Evolutionary conservation across 2,888 invertebrate species (phyloP), one percentile per base, ranked within the genome.

Genomic region (Phorcus lineatus): DNA sequence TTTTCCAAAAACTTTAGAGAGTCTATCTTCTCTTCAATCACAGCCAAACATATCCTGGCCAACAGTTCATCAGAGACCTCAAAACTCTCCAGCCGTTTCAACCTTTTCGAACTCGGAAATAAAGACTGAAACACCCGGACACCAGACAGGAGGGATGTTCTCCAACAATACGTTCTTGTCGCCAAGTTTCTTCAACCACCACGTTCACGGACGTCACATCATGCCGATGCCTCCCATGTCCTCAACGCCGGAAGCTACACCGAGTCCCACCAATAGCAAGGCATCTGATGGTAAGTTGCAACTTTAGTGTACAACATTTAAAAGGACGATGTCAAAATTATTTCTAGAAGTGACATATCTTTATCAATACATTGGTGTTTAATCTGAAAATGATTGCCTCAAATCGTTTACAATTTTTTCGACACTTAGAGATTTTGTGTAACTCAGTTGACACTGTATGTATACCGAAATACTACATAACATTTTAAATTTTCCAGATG

Each of bases 41-140:
- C 62, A 62, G 62, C 28, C 24, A 13, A 62, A 28, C 28, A 28
- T 62, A 1, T 62, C 62, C 28, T 28, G 62, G 28, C 28, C 28
- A 13, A 2, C 24, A 83, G 82, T 11, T 82, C 81, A 75, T 82
- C 84, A 57, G 81, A 81, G 52, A 83, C 81, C 80, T 76, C 83
- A 36, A 83, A 81, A 22, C 83, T 82, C 79, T 83, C 82, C 80
- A 81, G 84, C 19, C 81, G 83, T 54, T 78, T 81, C 81, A 77
- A 84, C 80, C 81, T 84, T 47, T 55, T 62, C 28, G 79, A 83
- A 24, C 24, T 79, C 19, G 57, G 62, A 62, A 28, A 40, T 66
- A 77, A 83, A 36, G 22, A 78, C 19, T 55, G 62, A 62, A 28
- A 52, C 75, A 70, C 28, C 80, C 19, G 66, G 53, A 11, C 28